Conservation (phyloP, 2,113 vertebrate species). For the Sciurus niger region DNA sequence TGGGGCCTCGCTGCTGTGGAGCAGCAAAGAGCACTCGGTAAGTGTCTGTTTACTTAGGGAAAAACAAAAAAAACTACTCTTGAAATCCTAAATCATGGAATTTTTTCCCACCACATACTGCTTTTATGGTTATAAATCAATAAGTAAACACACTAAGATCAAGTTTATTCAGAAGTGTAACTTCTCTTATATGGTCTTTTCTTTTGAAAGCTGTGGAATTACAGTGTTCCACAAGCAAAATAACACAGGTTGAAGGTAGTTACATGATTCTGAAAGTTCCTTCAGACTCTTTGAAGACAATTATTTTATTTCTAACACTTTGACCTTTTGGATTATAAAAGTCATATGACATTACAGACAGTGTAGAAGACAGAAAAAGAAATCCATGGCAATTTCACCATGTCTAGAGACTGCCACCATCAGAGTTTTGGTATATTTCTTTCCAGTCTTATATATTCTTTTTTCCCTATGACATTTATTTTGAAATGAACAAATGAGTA, state of each 20-base stretch:
- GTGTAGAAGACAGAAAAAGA: neutral
- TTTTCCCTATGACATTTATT: neutral
- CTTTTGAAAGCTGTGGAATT: neutral
- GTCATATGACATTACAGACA: neutral
- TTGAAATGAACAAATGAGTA: neutral
- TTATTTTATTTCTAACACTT: neutral
- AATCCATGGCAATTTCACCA: neutral
- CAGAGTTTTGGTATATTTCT: neutral
- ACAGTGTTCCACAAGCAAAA: neutral
- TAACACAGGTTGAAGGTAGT: neutral
- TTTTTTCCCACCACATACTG: constrained; percentile 38
- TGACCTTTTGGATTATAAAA: constrained; percentile 40
- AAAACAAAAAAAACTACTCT: neutral
- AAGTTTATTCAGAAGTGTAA: neutral
- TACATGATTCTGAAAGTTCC: neutral
- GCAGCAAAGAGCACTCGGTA: constrained; percentile 33
- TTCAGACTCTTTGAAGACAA: constrained; percentile 14
- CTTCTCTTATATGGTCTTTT: neutral
- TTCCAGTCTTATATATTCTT: neutral
- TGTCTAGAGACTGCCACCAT: neutral
- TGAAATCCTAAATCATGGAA: constrained; percentile 36
- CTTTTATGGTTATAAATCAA: constrained; percentile 7
- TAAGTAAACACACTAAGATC: constrained; percentile 6
- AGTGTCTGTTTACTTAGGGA: constrained; percentile 63
- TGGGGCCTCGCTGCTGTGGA: neutral